Evolutionary conservation across 1,140 invertebrate genomes (phyloP).

Genomic region (Penaeus vannamei): DNA sequence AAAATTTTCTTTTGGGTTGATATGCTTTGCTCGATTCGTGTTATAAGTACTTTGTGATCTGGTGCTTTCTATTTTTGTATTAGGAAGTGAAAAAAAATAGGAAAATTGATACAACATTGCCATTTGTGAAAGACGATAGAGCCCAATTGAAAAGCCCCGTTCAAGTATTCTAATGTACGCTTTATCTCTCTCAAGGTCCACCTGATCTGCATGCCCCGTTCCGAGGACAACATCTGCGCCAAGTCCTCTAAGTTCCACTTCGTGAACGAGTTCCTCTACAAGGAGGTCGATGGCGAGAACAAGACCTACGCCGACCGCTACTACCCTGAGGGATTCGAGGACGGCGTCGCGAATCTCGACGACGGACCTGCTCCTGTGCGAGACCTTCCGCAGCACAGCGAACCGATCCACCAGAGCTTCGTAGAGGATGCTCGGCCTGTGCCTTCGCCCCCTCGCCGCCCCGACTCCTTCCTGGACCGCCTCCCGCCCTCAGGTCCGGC

Average conservation of each 20-base stretch:
- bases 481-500: background rate
- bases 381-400: background rate
- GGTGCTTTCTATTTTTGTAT: no score
- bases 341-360: conserved; percentile 37
- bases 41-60: no score
- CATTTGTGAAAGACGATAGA: no score
- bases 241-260: conserved; percentile 92
- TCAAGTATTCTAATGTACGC: no score
- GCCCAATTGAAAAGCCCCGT: no score
- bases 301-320: conserved; percentile 88
- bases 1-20: no score
- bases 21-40: no score
- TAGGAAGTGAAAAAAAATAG: no score
- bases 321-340: conserved; percentile 71
- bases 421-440: conserved; percentile 2
- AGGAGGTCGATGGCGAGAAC: conserved; percentile 86
- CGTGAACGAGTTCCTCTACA: conserved; percentile 93
- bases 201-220: conserved; percentile 92
- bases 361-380: conserved; percentile 21
- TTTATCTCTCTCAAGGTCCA: conserved; percentile 77
- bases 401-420: background rate
- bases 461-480: background rate
- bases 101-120: no score
- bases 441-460: background rate
- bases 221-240: conserved; percentile 89